Conservation (phyloP, 2,113 vertebrate species). For the Sinosuthora webbiana region DNA sequence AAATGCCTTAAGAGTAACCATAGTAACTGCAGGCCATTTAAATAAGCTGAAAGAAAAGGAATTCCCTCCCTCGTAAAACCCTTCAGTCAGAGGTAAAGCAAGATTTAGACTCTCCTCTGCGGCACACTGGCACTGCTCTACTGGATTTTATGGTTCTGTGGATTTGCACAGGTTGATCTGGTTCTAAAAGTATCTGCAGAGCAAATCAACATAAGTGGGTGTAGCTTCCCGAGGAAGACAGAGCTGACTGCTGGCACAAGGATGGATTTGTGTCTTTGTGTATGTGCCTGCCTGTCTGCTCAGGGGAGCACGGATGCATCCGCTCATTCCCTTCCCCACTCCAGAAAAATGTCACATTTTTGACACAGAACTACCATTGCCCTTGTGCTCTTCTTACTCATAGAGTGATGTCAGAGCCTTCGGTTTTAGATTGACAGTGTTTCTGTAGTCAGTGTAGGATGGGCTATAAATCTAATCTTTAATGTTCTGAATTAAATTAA, state of each 20-base stretch:
- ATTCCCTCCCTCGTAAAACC: conserved; percentile 30
- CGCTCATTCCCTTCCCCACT: background rate
- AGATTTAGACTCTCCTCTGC: background rate
- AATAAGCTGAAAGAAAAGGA: conserved; percentile 65
- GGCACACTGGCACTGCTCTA: background rate
- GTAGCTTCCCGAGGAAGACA: background rate
- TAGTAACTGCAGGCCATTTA: conserved; percentile 62
- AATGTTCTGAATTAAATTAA: background rate
- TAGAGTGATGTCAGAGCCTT: background rate
- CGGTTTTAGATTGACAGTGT: background rate
- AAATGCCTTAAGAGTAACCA: conserved; percentile 66
- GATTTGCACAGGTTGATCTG: background rate
- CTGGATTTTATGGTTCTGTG: background rate
- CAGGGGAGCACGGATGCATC: accelerated
- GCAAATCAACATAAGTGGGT: background rate
- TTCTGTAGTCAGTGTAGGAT: background rate
- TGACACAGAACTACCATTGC: background rate
- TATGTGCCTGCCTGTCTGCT: background rate
- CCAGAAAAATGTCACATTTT: background rate
- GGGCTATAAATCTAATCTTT: background rate
- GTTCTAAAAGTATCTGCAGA: background rate
- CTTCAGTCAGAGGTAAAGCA: background rate
- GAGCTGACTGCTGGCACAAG: background rate
- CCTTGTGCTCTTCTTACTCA: background rate
- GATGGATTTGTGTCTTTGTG: background rate